phyloP scores from a whole-genome alignment of 35 echinoderm and acorn worm genomes.

The Lytechinus variegatus region DNA sequence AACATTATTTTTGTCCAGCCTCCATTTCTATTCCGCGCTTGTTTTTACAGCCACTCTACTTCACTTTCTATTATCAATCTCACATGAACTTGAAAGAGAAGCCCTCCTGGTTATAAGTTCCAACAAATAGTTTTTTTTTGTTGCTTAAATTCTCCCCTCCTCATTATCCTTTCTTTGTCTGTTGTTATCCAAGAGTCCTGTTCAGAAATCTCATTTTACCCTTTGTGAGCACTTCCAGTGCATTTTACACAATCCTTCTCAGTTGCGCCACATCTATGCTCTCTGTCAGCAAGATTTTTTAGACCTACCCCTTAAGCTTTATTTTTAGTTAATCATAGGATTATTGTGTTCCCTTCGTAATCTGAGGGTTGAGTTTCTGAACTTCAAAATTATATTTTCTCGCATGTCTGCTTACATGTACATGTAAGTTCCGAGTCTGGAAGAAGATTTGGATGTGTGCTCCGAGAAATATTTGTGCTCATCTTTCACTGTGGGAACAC shows the following conservation, averaged over 20 bases:
- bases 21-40: neutral
- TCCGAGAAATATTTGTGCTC: neutral
- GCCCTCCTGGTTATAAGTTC: neutral
- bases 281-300: neutral
- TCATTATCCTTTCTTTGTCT: neutral
- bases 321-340: conserved; percentile 20
- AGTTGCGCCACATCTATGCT: neutral
- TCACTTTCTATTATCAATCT: neutral
- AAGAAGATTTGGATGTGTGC: neutral
- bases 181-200: neutral
- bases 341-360: neutral
- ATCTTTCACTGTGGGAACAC: neutral
- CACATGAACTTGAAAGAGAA: neutral
- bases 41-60: neutral
- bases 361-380: neutral
- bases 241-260: neutral
- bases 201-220: neutral
- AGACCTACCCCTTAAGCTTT: neutral
- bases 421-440: neutral
- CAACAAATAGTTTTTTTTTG: neutral
- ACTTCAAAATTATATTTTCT: neutral
- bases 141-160: neutral
- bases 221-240: neutral
- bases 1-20: conserved; percentile 12
- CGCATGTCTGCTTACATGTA: neutral